phyloP scores from a whole-genome alignment of 1,140 invertebrate genomes.

The Megathymus violae region DNA sequence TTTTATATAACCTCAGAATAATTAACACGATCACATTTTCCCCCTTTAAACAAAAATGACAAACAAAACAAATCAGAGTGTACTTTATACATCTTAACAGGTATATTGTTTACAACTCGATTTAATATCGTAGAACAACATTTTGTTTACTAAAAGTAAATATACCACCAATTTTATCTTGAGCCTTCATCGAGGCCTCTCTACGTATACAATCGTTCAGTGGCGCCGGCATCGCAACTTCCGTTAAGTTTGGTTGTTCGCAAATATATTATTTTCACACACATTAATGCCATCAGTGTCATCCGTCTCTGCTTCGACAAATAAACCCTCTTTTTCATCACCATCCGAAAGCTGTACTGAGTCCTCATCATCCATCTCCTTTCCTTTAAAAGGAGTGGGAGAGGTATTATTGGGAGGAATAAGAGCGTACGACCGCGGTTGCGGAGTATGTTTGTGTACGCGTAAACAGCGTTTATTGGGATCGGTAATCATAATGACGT shows the following conservation, averaged over 20 bases:
- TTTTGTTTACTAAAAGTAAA: neutral
- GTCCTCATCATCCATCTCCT: slow-evolving; percentile 1
- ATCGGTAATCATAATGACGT: neutral
- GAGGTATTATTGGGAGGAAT: neutral
- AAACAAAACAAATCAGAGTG: neutral
- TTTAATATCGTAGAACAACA: neutral
- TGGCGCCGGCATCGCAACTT: neutral
- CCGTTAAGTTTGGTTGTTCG: neutral
- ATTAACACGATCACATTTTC: neutral
- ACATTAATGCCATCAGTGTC: neutral
- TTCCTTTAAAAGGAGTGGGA: neutral
- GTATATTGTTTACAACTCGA: neutral
- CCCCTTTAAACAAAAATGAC: neutral
- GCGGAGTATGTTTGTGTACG: slow-evolving; percentile 11
- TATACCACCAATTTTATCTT: neutral
- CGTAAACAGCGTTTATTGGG: neutral
- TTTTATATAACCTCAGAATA: neutral
- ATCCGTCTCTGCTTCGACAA: neutral
- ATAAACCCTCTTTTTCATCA: neutral
- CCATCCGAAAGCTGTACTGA: neutral
- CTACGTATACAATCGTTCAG: neutral
- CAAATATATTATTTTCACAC: neutral
- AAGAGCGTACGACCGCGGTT: slow-evolving; percentile 17
- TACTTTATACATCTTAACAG: neutral
- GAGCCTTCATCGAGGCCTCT: neutral